Conservation (phyloP, 2,797 vertebrate species). For the Aphelocoma californica region DNA sequence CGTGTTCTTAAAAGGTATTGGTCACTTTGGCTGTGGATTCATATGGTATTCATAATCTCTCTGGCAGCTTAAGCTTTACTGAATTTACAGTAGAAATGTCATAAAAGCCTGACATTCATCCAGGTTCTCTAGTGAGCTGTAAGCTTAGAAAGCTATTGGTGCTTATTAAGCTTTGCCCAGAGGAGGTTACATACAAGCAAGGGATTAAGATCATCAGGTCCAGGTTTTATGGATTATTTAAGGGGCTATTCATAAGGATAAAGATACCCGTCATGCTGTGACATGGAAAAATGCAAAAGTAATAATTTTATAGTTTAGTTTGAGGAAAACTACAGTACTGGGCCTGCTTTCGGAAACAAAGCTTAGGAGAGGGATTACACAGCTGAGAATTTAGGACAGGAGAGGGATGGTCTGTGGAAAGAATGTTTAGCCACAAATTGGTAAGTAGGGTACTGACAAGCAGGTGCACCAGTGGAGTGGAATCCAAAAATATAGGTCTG, state of each 20-base stretch:
- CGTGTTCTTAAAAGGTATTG: background rate
- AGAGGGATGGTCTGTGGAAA: background rate
- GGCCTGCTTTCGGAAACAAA: background rate
- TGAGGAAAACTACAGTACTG: background rate
- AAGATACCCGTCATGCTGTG: background rate
- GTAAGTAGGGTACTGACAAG: background rate
- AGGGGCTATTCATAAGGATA: background rate
- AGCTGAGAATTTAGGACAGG: background rate
- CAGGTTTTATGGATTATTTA: constrained; percentile 12
- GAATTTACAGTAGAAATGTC: constrained; percentile 9
- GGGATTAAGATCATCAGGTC: constrained; percentile 18
- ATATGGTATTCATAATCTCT: background rate
- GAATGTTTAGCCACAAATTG: background rate
- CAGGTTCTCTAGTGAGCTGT: background rate
- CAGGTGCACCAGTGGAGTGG: background rate
- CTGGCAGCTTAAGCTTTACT: constrained; percentile 2
- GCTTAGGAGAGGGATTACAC: background rate
- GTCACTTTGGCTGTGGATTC: background rate
- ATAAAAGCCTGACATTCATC: constrained; percentile 22
- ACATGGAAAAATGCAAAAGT: background rate
- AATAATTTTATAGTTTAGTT: background rate
- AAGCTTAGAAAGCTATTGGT: constrained; percentile 16
- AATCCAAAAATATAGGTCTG: background rate
- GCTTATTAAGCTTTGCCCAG: constrained; percentile 16
- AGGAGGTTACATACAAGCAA: background rate